phyloP scores from a whole-genome alignment of 2,797 vertebrate genomes.

The Sebastes jordani region DNA sequence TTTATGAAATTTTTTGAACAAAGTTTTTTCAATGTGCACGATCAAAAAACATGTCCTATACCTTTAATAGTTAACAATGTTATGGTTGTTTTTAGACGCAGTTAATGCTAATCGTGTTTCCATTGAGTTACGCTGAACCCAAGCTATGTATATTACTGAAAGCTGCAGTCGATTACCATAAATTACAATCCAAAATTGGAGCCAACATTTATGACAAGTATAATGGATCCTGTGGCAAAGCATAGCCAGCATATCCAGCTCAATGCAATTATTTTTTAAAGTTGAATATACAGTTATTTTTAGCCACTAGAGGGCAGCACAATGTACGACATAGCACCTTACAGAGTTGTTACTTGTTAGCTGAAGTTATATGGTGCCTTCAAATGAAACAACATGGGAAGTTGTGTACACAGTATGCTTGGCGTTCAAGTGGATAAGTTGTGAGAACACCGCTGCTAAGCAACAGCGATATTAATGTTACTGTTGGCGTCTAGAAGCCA shows the following conservation, averaged over 20 bases:
- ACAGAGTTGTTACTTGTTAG: background rate
- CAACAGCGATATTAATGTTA: too few relatives aligned
- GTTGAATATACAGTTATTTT: background rate
- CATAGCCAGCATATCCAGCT: background rate
- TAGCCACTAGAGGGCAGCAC: background rate
- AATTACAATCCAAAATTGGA: background rate
- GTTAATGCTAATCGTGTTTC: background rate
- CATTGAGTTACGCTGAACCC: background rate
- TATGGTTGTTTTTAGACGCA: background rate
- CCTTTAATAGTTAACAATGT: background rate
- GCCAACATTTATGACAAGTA: background rate
- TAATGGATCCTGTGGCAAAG: background rate
- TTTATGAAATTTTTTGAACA: background rate
- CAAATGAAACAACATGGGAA: too few relatives aligned
- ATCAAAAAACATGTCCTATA: background rate
- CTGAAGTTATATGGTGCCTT: too few relatives aligned
- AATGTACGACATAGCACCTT: background rate
- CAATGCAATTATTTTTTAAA: background rate
- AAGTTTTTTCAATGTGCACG: background rate
- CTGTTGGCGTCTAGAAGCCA: too few relatives aligned
- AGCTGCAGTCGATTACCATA: background rate
- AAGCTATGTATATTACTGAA: background rate
- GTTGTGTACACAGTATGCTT: too few relatives aligned
- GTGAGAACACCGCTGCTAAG: too few relatives aligned
- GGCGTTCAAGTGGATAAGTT: too few relatives aligned